These are phyloP conservation scores for Vanacampus margaritifer DNA, from an alignment of 2,113 vertebrate species.

Conservation along the genomic window DNA sequence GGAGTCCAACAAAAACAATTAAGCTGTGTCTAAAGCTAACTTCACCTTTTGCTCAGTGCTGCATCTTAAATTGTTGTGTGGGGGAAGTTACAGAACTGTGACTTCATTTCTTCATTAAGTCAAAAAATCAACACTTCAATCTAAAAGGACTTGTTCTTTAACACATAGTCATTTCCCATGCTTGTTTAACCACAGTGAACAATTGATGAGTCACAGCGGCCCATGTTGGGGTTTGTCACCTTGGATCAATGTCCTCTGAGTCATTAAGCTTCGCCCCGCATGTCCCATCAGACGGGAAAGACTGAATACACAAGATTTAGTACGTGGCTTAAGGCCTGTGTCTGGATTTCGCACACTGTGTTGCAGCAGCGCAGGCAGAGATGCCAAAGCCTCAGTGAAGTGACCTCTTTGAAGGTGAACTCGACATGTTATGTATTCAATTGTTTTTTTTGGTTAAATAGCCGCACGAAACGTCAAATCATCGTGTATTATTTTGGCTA, in stretches of 20 bases:
- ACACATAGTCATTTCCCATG: slow-evolving; percentile 18
- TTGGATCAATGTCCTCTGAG: slow-evolving; percentile 47
- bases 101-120: slow-evolving; percentile 16
- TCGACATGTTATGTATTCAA: slow-evolving; percentile 32
- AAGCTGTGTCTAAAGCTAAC: slow-evolving; percentile 22
- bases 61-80: slow-evolving; percentile 38
- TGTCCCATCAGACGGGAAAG: slow-evolving; percentile 55
- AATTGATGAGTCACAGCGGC: slow-evolving; percentile 22
- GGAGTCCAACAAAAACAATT: slow-evolving; percentile 64
- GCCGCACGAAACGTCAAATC: slow-evolving; percentile 9
- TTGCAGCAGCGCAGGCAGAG: slow-evolving; percentile 33
- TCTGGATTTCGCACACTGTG: slow-evolving; percentile 51
- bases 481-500: slow-evolving; percentile 3
- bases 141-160: slow-evolving; percentile 33
- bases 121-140: slow-evolving; percentile 7
- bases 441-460: slow-evolving; percentile 24
- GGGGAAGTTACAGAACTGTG: slow-evolving; percentile 11
- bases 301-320: slow-evolving; percentile 62
- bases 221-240: slow-evolving; percentile 42
- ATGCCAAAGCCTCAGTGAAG: slow-evolving; percentile 38
- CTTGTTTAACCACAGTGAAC: slow-evolving; percentile 28
- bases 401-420: slow-evolving; percentile 60
- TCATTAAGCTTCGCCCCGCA: slow-evolving; percentile 44
- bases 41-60: slow-evolving; percentile 35
- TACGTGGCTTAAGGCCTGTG: slow-evolving; percentile 45